Evolutionary conservation across 2,113 vertebrate genomes (phyloP).

Genomic region (Nansenia antarctica): DNA sequence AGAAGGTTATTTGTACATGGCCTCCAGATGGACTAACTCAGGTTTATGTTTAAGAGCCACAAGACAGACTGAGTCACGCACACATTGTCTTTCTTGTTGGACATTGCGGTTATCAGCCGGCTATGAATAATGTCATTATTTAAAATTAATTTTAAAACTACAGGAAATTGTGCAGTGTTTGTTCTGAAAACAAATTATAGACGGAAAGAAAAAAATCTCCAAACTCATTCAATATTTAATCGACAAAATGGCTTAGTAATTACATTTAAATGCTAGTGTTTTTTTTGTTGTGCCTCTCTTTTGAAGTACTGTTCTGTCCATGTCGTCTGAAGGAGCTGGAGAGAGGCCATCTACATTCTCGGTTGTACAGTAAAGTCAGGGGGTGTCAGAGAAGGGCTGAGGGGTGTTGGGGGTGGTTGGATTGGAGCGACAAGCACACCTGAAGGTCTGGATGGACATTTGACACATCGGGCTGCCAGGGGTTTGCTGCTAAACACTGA

Average conservation of each 20-base stretch:
- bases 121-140: constrained; percentile 34
- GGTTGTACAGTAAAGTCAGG: constrained; percentile 9
- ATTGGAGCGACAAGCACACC: constrained; percentile 37
- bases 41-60: constrained; percentile 21
- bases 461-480: constrained; percentile 42
- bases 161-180: constrained; percentile 21
- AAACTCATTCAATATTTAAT: constrained; percentile 39
- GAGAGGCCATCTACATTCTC: background rate
- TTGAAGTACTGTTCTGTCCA: constrained; percentile 2
- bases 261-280: constrained; percentile 16
- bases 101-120: background rate
- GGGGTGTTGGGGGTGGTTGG: constrained; percentile 12
- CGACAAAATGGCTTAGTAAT: constrained; percentile 20
- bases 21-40: constrained; percentile 17
- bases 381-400: constrained; percentile 24
- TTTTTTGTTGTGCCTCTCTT: constrained; percentile 16
- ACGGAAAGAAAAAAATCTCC: constrained; percentile 26
- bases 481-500: constrained; percentile 44
- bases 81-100: background rate
- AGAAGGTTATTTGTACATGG: background rate
- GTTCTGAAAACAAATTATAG: constrained; percentile 18
- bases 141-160: constrained; percentile 26
- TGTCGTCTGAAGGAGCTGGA: background rate
- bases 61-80: constrained; percentile 3
- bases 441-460: constrained; percentile 66